These are phyloP conservation scores for Rhabdornis inornatus DNA, from an alignment of 2,113 vertebrate species.

Conservation along the genomic window DNA sequence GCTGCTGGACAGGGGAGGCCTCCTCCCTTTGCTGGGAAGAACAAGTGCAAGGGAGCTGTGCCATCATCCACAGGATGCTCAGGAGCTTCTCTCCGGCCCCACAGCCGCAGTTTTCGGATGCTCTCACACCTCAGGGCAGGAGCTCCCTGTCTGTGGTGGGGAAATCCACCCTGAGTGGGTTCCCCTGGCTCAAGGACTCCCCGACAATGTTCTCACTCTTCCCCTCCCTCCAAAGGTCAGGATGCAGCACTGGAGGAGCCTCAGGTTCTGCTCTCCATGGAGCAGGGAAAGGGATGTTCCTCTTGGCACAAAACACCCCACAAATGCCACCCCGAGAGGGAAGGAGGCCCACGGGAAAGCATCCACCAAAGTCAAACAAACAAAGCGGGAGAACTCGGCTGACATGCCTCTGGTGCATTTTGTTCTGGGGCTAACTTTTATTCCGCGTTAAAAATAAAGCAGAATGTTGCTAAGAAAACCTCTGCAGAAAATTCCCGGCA, in stretches of 20 bases:
- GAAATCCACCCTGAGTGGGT: accelerated
- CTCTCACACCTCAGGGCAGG: background rate
- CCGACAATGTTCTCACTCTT: accelerated
- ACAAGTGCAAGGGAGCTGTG: background rate
- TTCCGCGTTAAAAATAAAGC: background rate
- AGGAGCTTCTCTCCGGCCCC: accelerated
- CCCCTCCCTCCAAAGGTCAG: background rate
- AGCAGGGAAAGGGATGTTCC: background rate
- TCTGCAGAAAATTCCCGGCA: conserved; percentile 17
- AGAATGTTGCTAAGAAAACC: conserved; percentile 4
- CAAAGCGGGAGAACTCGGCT: background rate
- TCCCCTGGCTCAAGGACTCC: background rate
- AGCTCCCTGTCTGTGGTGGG: background rate
- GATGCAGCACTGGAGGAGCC: background rate
- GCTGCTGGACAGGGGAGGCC: background rate
- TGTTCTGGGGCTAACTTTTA: background rate
- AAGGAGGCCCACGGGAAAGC: background rate
- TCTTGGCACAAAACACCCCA: background rate
- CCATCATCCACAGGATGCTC: background rate
- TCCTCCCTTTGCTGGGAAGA: background rate
- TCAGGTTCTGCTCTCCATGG: background rate
- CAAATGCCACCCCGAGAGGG: background rate
- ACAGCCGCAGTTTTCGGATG: background rate
- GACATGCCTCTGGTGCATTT: background rate
- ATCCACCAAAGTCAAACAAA: background rate